These are phyloP conservation scores for Linurgus olivaceus DNA, from an alignment of 2,797 vertebrate species.

Conservation along the genomic window DNA sequence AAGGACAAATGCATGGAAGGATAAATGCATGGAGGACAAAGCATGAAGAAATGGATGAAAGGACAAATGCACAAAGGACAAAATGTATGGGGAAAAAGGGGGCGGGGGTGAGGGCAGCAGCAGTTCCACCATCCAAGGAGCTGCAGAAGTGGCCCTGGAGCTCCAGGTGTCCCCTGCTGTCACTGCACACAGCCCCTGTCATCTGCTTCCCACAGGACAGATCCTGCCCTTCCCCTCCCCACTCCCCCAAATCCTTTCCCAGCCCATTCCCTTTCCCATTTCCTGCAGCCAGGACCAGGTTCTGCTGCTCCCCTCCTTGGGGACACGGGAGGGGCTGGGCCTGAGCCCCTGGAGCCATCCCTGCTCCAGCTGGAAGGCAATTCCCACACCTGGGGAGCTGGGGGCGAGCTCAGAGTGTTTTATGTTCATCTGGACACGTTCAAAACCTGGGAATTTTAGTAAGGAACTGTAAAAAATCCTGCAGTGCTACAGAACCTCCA, in stretches of 20 bases:
- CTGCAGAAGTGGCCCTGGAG: neutral
- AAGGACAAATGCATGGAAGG: neutral
- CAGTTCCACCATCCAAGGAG: accelerated
- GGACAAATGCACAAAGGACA: neutral
- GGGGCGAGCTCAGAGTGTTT: accelerated
- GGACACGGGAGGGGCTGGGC: neutral
- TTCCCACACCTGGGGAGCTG: neutral
- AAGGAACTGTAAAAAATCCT: accelerated
- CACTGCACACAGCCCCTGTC: neutral
- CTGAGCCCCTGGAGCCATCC: neutral
- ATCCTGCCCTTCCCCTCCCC: neutral
- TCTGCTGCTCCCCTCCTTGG: neutral
- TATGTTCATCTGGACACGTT: accelerated
- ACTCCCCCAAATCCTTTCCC: accelerated
- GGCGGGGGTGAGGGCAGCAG: neutral
- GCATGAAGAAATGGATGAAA: neutral
- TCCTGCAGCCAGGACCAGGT: neutral
- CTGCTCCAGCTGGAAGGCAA: neutral
- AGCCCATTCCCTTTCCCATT: neutral
- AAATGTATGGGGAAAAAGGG: neutral
- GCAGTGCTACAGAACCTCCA: neutral
- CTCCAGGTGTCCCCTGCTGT: neutral
- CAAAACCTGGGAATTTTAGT: neutral
- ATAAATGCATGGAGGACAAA: no score
- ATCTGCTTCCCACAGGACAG: neutral